Evolutionary conservation across 2,113 vertebrate genomes (phyloP).

Genomic region (Elachura formosa): DNA sequence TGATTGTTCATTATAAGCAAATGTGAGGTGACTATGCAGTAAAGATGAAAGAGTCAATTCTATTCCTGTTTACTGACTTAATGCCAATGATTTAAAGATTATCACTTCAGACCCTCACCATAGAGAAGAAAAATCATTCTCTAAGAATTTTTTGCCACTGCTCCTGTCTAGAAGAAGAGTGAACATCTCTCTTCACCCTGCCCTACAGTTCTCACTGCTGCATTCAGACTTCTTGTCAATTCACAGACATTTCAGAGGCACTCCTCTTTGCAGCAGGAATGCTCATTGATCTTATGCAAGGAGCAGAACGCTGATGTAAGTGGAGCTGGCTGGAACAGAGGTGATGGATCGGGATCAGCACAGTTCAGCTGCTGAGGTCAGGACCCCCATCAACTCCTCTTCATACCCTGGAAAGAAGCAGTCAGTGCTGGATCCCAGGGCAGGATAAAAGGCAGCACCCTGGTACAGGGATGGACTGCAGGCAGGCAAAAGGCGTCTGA

Average conservation of each 20-base stretch:
- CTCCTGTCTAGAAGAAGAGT: background rate
- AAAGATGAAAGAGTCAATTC: background rate
- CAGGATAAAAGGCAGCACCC: background rate
- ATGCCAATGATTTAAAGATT: background rate
- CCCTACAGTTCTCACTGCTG: background rate
- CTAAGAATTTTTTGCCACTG: background rate
- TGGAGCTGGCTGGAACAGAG: background rate
- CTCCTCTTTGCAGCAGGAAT: background rate
- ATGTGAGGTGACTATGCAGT: background rate
- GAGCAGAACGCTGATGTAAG: background rate
- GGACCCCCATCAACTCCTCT: too few relatives aligned
- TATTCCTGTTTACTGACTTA: background rate
- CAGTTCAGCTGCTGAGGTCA: background rate
- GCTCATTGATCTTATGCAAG: background rate
- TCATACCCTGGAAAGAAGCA: background rate
- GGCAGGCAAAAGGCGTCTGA: background rate
- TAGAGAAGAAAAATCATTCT: background rate
- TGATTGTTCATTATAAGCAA: background rate
- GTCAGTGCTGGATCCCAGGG: background rate
- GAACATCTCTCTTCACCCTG: fast-evolving
- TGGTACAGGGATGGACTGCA: background rate
- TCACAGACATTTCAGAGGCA: background rate
- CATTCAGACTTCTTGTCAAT: background rate
- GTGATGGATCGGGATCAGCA: background rate
- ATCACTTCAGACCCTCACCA: background rate